A percentile compares a stretch with the other conserved stretches of the same genome.
These are phyloP conservation scores for Campoplex nolae DNA, from an alignment of 2,888 invertebrate species.

Conservation along the genomic window DNA sequence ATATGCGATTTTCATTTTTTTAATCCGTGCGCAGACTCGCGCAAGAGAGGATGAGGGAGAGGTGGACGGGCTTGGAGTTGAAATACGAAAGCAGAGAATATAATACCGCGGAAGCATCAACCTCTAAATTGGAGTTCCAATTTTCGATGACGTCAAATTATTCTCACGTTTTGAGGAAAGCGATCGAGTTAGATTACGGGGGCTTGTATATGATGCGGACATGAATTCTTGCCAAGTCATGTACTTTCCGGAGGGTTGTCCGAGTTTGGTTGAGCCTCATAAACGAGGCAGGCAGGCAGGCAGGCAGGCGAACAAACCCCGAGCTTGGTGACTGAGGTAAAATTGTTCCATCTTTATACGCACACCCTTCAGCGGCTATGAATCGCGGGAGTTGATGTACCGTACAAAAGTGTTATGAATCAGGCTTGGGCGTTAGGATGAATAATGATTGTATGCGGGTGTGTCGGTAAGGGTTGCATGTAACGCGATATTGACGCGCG, in stretches of 20 bases:
- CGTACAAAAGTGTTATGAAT: slow-evolving; percentile 63
- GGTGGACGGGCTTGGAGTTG: background rate
- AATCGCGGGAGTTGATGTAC: slow-evolving; percentile 43
- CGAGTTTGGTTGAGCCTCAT: slow-evolving; percentile 46
- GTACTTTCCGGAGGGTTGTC: slow-evolving; percentile 68
- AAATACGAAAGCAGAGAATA: background rate
- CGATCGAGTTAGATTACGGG: slow-evolving; percentile 20
- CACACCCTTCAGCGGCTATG: slow-evolving; percentile 24
- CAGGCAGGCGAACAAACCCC: slow-evolving; percentile 5
- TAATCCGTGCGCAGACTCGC: background rate
- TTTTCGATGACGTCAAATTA: slow-evolving; percentile 11
- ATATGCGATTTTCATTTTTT: background rate
- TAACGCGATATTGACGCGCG: slow-evolving; percentile 61
- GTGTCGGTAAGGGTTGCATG: slow-evolving; percentile 57
- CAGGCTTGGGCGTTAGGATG: slow-evolving; percentile 78
- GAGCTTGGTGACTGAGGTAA: slow-evolving; percentile 37
- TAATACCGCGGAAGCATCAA: background rate
- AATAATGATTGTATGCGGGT: slow-evolving; percentile 80
- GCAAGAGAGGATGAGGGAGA: background rate
- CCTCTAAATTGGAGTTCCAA: background rate
- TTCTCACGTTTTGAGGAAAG: slow-evolving; percentile 54
- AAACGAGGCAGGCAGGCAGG: slow-evolving; percentile 59
- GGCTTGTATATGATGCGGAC: background rate
- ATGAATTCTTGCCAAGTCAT: slow-evolving; percentile 66
- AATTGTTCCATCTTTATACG: slow-evolving; percentile 12